These are phyloP conservation scores for Eumerus sabulonum DNA, from an alignment of 2,888 invertebrate genomes.

Conservation along the genomic window DNA sequence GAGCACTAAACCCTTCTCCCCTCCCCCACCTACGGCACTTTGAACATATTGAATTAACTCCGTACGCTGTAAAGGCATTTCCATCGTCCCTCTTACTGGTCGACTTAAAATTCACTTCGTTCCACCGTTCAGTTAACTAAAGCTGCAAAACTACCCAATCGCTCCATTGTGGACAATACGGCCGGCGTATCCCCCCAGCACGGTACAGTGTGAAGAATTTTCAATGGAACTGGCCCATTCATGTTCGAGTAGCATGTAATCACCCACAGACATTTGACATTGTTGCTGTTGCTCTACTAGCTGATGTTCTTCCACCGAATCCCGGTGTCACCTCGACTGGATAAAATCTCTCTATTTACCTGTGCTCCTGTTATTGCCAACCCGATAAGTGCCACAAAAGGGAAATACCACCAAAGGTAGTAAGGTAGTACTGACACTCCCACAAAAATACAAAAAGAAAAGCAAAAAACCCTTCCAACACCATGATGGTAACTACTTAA, in stretches of 20 bases:
- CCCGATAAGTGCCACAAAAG: slow-evolving; percentile 52
- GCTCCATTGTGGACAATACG: slow-evolving; percentile 11
- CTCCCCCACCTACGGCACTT: too few relatives aligned
- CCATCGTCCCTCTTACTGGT: neutral
- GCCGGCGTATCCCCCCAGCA: neutral
- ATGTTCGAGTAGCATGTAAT: slow-evolving; percentile 63
- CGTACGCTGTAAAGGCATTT: too few relatives aligned
- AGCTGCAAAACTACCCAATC: slow-evolving; percentile 30
- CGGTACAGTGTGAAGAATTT: slow-evolving; percentile 9
- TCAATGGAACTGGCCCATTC: slow-evolving; percentile 42
- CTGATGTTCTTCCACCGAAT: slow-evolving; percentile 9
- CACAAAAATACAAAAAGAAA: too few relatives aligned
- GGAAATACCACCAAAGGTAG: slow-evolving; percentile 37
- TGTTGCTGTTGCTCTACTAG: slow-evolving; percentile 31
- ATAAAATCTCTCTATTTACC: slow-evolving; percentile 64
- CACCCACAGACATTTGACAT: slow-evolving; percentile 66
- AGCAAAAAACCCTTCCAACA: neutral
- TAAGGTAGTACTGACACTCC: slow-evolving; percentile 19
- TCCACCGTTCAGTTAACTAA: slow-evolving; percentile 36
- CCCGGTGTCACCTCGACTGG: slow-evolving; percentile 44
- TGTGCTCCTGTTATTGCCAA: slow-evolving; percentile 41
- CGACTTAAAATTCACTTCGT: neutral
- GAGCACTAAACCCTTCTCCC: neutral
- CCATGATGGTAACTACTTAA: slow-evolving; percentile 64
- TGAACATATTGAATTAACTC: too few relatives aligned